These are phyloP conservation scores for Drosophila quinaria DNA, from an alignment of 2,888 invertebrate genomes.

Conservation along the genomic window DNA sequence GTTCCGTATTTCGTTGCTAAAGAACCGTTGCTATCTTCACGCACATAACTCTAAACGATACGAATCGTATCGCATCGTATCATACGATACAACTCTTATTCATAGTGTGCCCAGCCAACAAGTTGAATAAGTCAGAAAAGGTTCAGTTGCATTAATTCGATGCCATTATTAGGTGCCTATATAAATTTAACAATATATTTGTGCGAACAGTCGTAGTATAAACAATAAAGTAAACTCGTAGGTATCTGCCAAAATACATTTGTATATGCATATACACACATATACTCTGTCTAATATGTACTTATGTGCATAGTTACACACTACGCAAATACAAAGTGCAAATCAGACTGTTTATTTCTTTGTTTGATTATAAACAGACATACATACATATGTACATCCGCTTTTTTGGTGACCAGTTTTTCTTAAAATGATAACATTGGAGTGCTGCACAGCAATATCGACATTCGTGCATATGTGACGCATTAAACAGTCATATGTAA, in stretches of 20 bases:
- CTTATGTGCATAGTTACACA: conserved; percentile 8
- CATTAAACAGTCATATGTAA: conserved; percentile 11
- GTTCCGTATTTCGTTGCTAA: no score
- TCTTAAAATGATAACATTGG: conserved; percentile 28
- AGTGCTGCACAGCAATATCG: conserved; percentile 4
- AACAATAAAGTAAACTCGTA: conserved; percentile 32
- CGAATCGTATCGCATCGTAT: no score
- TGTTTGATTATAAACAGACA: conserved; percentile 11
- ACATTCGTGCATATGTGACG: conserved; percentile 21
- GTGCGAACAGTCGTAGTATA: conserved; percentile 17
- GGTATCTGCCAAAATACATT: conserved; percentile 10
- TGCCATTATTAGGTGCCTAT: conserved; percentile 34
- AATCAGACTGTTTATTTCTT: conserved; percentile 17
- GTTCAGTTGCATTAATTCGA: conserved; percentile 26
- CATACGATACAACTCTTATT: no score
- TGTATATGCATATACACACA: conserved; percentile 11
- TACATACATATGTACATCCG: not conserved
- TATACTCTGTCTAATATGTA: conserved; percentile 1
- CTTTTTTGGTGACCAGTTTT: not conserved
- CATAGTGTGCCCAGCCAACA: conserved; percentile 9
- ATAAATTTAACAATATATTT: conserved; percentile 26
- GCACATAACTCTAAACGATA: no score
- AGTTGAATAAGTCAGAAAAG: conserved; percentile 34
- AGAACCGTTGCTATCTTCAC: no score
- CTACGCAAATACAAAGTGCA: conserved; percentile 26